Evolutionary conservation across 2,113 vertebrate species (phyloP).

Genomic region (Tor tambroides): DNA sequence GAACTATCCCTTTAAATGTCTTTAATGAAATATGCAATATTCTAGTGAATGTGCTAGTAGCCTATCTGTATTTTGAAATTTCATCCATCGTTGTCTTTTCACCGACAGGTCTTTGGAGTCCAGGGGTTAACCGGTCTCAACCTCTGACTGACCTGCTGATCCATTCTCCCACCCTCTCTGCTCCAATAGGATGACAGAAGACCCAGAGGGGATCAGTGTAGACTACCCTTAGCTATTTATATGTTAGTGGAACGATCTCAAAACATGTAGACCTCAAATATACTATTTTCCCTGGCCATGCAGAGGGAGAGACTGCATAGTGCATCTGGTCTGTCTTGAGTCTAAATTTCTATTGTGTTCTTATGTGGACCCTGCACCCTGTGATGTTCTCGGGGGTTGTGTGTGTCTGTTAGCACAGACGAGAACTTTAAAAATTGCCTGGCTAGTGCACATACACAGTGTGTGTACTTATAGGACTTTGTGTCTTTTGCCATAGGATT

Average conservation of each 20-base stretch:
- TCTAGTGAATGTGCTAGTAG: neutral
- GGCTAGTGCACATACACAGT: neutral
- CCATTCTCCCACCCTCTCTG: constrained; percentile 51
- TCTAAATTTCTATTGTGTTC: constrained; percentile 36
- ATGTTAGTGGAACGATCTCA: constrained; percentile 58
- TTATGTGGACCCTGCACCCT: constrained; percentile 42
- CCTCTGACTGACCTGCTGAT: constrained; percentile 31
- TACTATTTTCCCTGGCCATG: constrained; percentile 38
- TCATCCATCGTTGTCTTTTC: neutral
- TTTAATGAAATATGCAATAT: neutral
- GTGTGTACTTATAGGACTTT: constrained; percentile 13
- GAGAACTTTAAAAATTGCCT: neutral
- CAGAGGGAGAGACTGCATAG: constrained; percentile 52
- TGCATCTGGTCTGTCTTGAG: constrained; percentile 48
- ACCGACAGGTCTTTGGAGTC: constrained; percentile 76
- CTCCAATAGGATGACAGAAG: constrained; percentile 59
- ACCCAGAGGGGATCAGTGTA: constrained; percentile 65
- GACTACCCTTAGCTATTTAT: constrained; percentile 62
- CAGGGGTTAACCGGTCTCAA: constrained; percentile 65
- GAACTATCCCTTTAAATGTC: neutral
- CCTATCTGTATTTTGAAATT: neutral
- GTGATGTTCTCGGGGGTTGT: neutral
- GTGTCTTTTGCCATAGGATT: neutral
- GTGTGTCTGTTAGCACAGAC: constrained; percentile 22
- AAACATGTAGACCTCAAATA: constrained; percentile 55